phyloP scores from a whole-genome alignment of 2,888 invertebrate species.

The Mechanitis mazaeus region DNA sequence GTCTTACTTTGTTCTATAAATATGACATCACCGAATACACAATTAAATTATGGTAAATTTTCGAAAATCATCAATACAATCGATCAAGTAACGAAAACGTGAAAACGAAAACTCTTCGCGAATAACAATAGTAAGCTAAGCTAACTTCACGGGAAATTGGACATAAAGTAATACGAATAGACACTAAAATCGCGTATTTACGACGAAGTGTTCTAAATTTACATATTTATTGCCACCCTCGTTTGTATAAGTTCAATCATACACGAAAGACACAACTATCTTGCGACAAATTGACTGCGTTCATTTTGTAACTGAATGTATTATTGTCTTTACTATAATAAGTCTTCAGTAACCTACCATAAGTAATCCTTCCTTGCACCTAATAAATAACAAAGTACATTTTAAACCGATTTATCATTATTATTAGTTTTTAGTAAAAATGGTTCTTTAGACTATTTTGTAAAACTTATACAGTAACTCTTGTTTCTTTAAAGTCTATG shows the following conservation, averaged over 20 bases:
- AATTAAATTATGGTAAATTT: constrained; percentile 3
- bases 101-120: constrained; percentile 20
- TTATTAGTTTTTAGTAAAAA: no score
- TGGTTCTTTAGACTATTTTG: no score
- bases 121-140: constrained; percentile 24
- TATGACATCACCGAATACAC: background rate
- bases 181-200: constrained; percentile 30
- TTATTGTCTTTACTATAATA: no score
- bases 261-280: constrained; percentile 20
- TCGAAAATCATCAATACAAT: constrained; percentile 10
- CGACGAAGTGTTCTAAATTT: constrained; percentile 40
- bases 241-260: constrained; percentile 34
- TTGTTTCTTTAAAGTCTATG: no score
- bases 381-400: no score
- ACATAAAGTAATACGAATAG: constrained; percentile 27
- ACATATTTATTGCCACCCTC: constrained; percentile 58
- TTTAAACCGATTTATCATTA: no score
- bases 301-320: background rate
- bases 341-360: no score
- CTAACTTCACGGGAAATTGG: constrained; percentile 25
- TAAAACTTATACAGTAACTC: no score
- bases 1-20: background rate
- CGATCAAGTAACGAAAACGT: constrained; percentile 25
- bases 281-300: constrained; percentile 1
- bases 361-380: no score